Conservation (phyloP, 2,113 vertebrate species). For the Urocolius indicus region DNA sequence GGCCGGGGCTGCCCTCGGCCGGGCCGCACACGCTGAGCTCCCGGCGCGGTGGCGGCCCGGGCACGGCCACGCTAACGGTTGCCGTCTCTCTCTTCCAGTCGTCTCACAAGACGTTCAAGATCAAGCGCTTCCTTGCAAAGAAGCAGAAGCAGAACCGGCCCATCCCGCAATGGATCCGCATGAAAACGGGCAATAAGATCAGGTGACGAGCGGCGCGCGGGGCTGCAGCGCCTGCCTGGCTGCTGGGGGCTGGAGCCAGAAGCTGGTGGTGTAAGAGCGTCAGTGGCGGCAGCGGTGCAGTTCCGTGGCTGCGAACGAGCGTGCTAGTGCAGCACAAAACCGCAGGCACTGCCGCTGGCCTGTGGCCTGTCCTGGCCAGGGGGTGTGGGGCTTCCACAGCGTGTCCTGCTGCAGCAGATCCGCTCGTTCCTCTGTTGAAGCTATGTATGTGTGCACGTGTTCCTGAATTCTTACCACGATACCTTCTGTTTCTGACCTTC, state of each 20-base stretch:
- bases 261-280: no score
- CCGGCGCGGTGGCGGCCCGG: no score
- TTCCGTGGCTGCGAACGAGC: no score
- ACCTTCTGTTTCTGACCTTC: accelerated
- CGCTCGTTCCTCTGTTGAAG: accelerated
- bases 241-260: no score
- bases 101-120: slow-evolving; percentile 97
- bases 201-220: no score
- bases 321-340: accelerated
- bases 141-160: slow-evolving; percentile 99
- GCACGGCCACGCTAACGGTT: no score
- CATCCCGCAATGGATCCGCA: slow-evolving; percentile 97
- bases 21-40: no score
- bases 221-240: no score
- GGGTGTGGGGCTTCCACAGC: accelerated
- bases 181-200: slow-evolving; percentile 99
- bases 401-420: accelerated
- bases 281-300: no score
- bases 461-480: not conserved
- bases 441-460: accelerated
- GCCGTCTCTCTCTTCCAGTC: slow-evolving; percentile 82
- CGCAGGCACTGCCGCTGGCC: accelerated
- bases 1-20: no score
- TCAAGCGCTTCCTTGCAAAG: slow-evolving; percentile 96
- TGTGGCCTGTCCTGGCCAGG: accelerated